phyloP scores from a whole-genome alignment of 2,113 vertebrate species.

The Hemichromis elongatus region DNA sequence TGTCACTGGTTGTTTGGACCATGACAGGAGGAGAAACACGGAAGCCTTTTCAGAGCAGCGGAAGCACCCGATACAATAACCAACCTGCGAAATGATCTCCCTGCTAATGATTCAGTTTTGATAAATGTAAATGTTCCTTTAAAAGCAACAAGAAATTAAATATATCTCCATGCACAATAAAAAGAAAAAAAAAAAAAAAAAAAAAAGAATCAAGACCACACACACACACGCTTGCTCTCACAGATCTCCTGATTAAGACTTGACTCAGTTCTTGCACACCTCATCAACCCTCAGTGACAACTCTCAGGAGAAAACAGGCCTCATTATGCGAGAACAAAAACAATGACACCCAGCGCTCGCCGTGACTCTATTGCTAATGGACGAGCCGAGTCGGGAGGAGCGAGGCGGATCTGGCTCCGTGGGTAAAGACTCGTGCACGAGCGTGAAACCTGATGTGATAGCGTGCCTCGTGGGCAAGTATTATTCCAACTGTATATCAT shows the following conservation, averaged over 20 bases:
- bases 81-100: not conserved
- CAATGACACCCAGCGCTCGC: slow-evolving; percentile 53
- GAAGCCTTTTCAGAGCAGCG: slow-evolving; percentile 1
- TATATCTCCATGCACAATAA: not conserved
- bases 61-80: not conserved
- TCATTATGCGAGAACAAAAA: slow-evolving; percentile 65
- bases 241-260: slow-evolving; percentile 60
- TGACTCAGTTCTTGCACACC: slow-evolving; percentile 52
- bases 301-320: slow-evolving; percentile 58
- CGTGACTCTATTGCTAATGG: slow-evolving; percentile 69
- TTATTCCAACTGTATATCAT: slow-evolving; percentile 80
- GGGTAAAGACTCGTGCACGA: slow-evolving; percentile 25
- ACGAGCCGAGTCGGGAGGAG: not conserved
- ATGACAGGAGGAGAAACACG: slow-evolving; percentile 13
- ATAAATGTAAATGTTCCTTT: not conserved
- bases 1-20: slow-evolving; percentile 14
- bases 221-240: slow-evolving; percentile 3
- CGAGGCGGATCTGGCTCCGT: slow-evolving; percentile 33
- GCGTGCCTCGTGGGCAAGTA: slow-evolving; percentile 77
- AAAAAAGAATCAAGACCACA: slow-evolving; percentile 11
- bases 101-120: not conserved
- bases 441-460: slow-evolving; percentile 65
- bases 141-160: not conserved
- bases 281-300: slow-evolving; percentile 58
- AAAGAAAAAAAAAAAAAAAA: not conserved